A percentile compares a stretch with the other conserved stretches of the same genome.
Evolutionary conservation across 2,888 invertebrate genomes (phyloP).

Genomic region (Acanthosoma haemorrhoidale): DNA sequence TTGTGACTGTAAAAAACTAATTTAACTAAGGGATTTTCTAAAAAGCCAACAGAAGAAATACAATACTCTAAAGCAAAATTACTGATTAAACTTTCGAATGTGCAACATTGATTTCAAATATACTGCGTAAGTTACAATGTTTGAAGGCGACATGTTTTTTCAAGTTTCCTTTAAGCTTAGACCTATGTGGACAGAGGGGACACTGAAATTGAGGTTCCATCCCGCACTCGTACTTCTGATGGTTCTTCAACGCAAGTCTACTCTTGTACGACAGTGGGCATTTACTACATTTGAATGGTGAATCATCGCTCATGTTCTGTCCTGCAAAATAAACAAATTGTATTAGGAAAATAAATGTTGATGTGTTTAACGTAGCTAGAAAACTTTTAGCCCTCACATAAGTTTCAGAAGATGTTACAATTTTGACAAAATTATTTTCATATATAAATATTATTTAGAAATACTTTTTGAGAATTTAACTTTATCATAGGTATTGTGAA

Average conservation of each 20-base stretch:
- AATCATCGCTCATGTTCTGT: not conserved
- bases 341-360: too few species aligned
- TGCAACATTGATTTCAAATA: not conserved
- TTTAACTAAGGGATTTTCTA: too few species aligned
- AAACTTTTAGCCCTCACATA: too few species aligned
- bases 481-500: too few species aligned
- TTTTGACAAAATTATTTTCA: too few species aligned
- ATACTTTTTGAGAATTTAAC: too few species aligned
- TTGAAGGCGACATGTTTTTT: conserved; percentile 22
- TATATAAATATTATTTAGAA: too few species aligned
- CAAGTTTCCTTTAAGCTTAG: conserved; percentile 40
- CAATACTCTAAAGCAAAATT: not conserved
- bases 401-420: too few species aligned
- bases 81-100: not conserved
- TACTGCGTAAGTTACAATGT: not conserved
- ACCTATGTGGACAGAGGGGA: conserved; percentile 41
- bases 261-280: conserved; percentile 29
- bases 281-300: conserved; percentile 3
- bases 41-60: not conserved
- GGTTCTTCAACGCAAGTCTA: conserved; percentile 34
- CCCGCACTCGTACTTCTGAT: conserved; percentile 35
- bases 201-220: conserved; percentile 39
- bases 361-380: too few species aligned
- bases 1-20: too few species aligned
- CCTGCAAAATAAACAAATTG: conserved; percentile 4